Percentiles rank a stretch among this genome's conserved stretches.
Evolutionary conservation across 2,888 invertebrate genomes (phyloP).

Genomic region (Xanthostigma xanthostigma): DNA sequence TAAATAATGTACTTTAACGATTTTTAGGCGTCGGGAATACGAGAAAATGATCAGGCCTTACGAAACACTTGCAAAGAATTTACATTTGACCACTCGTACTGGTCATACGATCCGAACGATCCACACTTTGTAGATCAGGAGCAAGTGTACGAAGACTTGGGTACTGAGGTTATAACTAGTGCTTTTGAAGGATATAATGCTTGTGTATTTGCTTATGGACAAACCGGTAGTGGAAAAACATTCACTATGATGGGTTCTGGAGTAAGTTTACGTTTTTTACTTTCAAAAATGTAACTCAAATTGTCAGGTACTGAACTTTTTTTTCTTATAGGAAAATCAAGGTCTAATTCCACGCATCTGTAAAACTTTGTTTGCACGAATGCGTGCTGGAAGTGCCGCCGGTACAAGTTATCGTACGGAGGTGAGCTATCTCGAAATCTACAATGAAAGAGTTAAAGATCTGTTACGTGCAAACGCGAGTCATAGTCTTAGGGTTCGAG

Average conservation of each 20-base stretch:
- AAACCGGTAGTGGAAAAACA: slow-evolving; percentile 83
- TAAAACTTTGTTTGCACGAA: slow-evolving; percentile 65
- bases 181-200: slow-evolving; percentile 78
- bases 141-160: slow-evolving; percentile 62
- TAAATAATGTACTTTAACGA: slow-evolving; percentile 5
- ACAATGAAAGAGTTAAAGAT: slow-evolving; percentile 58
- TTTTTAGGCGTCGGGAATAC: slow-evolving; percentile 32
- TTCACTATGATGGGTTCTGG: slow-evolving; percentile 83
- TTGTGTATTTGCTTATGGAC: slow-evolving; percentile 83
- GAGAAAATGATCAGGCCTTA: slow-evolving; percentile 36
- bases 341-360: slow-evolving; percentile 79
- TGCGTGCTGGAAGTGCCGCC: slow-evolving; percentile 65
- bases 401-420: slow-evolving; percentile 75
- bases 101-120: slow-evolving; percentile 61
- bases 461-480: slow-evolving; percentile 41
- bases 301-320: slow-evolving; percentile 1
- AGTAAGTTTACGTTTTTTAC: slow-evolving; percentile 28
- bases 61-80: slow-evolving; percentile 64
- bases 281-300: not conserved
- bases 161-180: slow-evolving; percentile 64
- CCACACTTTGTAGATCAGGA: slow-evolving; percentile 66
- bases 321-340: slow-evolving; percentile 45
- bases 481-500: slow-evolving; percentile 49
- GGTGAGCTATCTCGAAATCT: slow-evolving; percentile 53
- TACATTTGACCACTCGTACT: slow-evolving; percentile 80